These are phyloP conservation scores for Netelia virgata DNA, from an alignment of 2,888 invertebrate species.

Conservation along the genomic window DNA sequence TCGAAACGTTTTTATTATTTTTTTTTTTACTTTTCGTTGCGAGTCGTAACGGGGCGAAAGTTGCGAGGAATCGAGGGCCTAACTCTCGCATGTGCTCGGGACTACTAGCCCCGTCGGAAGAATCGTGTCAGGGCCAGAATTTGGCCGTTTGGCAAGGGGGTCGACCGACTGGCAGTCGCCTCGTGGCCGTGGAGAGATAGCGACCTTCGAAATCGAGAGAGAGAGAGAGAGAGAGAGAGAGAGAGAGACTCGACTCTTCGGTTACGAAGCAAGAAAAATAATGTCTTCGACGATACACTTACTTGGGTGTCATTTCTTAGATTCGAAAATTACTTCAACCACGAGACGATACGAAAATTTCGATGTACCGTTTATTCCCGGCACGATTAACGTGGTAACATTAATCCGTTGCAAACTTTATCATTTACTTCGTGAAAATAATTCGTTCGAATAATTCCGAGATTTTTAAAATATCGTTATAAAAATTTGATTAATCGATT, in stretches of 20 bases:
- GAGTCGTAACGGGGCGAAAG: slow-evolving; percentile 42
- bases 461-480: background rate
- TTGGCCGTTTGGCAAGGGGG: slow-evolving; percentile 70
- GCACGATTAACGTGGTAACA: background rate
- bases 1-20: background rate
- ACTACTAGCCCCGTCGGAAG: slow-evolving; percentile 53
- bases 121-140: slow-evolving; percentile 75
- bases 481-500: background rate
- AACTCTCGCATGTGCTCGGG: slow-evolving; percentile 49
- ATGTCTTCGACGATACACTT: slow-evolving; percentile 17
- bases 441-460: background rate
- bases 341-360: background rate
- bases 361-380: slow-evolving; percentile 2
- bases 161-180: slow-evolving; percentile 62
- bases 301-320: slow-evolving; percentile 14
- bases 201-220: slow-evolving; percentile 66
- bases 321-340: background rate
- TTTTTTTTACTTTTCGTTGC: background rate
- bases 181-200: slow-evolving; percentile 61
- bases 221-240: slow-evolving; percentile 25
- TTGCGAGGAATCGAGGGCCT: slow-evolving; percentile 61
- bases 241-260: slow-evolving; percentile 45
- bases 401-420: background rate
- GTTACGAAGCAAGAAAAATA: slow-evolving; percentile 25
- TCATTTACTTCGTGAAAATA: background rate